Evolutionary conservation across 2,888 invertebrate genomes (phyloP), one percentile per base, ranked within the genome.

Genomic region (Nysson spinosus): DNA sequence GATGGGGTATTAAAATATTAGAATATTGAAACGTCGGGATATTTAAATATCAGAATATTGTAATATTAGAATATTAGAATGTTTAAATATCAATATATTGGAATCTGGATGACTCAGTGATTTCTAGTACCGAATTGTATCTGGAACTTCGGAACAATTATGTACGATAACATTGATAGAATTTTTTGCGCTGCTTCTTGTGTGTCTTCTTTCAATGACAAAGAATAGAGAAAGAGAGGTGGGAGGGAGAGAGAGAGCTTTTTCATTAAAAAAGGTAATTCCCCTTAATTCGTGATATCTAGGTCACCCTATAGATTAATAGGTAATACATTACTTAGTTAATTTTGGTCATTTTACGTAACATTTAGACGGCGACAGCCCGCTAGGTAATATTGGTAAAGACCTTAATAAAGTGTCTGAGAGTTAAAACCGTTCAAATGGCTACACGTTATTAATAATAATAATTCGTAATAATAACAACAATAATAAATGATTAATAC

Each of bases 261-360:
- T 28, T 61, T 47, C 63, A 52, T n/a, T 40, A 39, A 75, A 60
- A 66, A 64, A 61, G 46, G 49, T 40, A 54, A 60, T 42, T 46
- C 54, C 56, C 56, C 49, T 32, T 58, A 74, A 72, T 47, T 61
- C 34, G 55, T 79, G 65, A 64, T 74, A 65, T 65, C 72, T 78
- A 80, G 58, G 69, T 75, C 71, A 58, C 52, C 54, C 77, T 76
- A 68, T 73, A 68, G 71, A 73, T 75, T 64, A 72, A 69, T 75
- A 76, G 61, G 55, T 75, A 66, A 57, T 76, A 72, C 66, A 52
- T 77, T 70, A 80, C 65, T 77, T 67, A 71, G 69, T 64, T 81
- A 72, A 72, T 78, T 73, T 86, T 86, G 85, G 85, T 86, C 85
- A 81, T 84, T 85, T 85, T 83, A 84, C 69, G 77, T 84, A 84